Conservation (phyloP, 2,113 vertebrate species). For the Penelope pileata region DNA sequence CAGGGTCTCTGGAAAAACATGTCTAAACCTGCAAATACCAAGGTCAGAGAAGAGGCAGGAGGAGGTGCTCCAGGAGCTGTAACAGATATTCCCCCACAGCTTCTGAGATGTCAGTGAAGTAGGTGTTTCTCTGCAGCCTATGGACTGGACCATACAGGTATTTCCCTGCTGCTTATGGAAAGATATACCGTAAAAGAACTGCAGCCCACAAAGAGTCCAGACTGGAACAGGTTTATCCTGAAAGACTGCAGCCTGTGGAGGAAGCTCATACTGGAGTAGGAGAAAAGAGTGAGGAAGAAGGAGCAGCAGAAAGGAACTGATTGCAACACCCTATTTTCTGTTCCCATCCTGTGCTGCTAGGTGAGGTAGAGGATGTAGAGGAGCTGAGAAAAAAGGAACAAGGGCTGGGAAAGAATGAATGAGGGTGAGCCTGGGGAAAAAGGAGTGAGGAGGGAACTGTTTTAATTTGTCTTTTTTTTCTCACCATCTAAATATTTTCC, state of each 20-base stretch:
- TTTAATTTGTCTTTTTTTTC: neutral
- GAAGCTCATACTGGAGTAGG: neutral
- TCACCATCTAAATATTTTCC: neutral
- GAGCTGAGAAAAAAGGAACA: too few species aligned
- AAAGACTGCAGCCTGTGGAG: neutral
- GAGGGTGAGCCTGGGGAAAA: neutral
- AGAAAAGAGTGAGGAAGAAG: neutral
- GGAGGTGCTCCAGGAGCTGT: neutral
- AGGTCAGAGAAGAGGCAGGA: neutral
- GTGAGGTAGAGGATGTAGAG: neutral
- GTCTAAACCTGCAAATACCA: neutral
- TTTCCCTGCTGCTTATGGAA: neutral
- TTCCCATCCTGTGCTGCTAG: accelerated
- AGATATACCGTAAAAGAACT: neutral
- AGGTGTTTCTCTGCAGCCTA: neutral
- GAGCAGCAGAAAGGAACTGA: neutral
- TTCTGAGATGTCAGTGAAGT: neutral
- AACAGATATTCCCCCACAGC: neutral
- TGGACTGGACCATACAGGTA: neutral
- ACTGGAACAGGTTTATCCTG: neutral
- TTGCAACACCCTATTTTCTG: accelerated
- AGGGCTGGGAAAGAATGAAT: neutral
- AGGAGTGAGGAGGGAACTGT: accelerated
- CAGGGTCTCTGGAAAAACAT: neutral
- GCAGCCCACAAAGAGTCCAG: neutral